These are phyloP conservation scores for Procavia capensis DNA, from an alignment of 2,113 vertebrate genomes.

Conservation along the genomic window DNA sequence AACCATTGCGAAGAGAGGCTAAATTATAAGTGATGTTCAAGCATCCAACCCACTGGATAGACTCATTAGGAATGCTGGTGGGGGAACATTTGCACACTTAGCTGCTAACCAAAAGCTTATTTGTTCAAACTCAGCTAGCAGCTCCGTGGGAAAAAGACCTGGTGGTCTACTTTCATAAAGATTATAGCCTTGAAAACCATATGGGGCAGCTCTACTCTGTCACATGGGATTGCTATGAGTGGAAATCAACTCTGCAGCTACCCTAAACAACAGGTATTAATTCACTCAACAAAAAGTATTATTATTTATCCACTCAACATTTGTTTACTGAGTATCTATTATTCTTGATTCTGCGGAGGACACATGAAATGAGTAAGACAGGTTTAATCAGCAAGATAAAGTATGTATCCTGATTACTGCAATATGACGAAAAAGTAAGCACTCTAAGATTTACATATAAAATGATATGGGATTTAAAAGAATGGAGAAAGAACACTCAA, in stretches of 20 bases:
- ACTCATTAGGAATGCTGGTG: neutral
- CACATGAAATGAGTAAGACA: neutral
- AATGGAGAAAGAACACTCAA: neutral
- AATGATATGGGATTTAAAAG: neutral
- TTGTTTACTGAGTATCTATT: neutral
- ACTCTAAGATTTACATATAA: neutral
- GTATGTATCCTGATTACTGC: neutral
- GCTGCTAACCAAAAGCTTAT: too few relatives aligned
- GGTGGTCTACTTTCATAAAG: too few relatives aligned
- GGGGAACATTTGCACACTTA: too few relatives aligned
- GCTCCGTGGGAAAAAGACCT: too few relatives aligned
- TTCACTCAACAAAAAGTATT: neutral
- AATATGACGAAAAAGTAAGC: neutral
- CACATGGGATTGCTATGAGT: too few relatives aligned
- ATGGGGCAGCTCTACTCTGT: too few relatives aligned
- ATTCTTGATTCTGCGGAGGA: neutral
- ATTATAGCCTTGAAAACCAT: too few relatives aligned
- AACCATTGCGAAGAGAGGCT: neutral
- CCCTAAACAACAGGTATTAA: neutral
- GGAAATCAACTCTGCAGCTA: too few relatives aligned
- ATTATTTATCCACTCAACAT: neutral
- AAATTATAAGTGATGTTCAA: neutral
- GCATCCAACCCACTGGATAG: neutral
- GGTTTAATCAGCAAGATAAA: neutral
- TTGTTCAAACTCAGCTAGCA: too few relatives aligned